phyloP scores from a whole-genome alignment of 2,113 vertebrate species.

The Laterallus jamaicensis region DNA sequence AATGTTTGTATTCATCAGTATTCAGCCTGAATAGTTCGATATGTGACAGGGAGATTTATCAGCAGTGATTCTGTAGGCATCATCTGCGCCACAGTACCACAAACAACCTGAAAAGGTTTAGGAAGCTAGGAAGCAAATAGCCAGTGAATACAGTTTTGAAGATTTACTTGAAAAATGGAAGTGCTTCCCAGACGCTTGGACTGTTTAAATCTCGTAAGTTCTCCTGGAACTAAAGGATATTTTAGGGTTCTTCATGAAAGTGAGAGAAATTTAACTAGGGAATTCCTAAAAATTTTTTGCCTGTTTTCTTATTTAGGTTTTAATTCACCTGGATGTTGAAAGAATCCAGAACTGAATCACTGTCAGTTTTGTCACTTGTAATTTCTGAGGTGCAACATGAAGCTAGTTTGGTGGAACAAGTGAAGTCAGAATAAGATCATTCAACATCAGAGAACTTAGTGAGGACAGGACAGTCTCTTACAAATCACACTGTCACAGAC shows the following conservation, averaged over 20 bases:
- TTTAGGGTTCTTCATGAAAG: not conserved
- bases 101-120: not conserved
- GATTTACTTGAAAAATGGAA: not conserved
- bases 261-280: not conserved
- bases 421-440: not conserved
- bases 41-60: not conserved
- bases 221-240: not conserved
- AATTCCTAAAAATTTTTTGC: not conserved
- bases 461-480: not conserved
- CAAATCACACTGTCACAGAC: not conserved
- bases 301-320: not conserved
- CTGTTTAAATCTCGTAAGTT: not conserved
- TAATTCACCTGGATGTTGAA: not conserved
- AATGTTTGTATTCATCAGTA: not conserved
- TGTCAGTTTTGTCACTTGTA: not conserved
- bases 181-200: not conserved
- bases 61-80: not conserved
- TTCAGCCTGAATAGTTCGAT: not conserved
- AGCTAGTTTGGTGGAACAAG: not conserved
- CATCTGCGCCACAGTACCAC: not conserved
- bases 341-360: not conserved
- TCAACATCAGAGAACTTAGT: not conserved
- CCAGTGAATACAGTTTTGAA: not conserved
- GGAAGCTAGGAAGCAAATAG: not conserved
- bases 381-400: not conserved